A percentile compares a stretch with the other conserved stretches of the same genome.
These are phyloP conservation scores for Iselma pallidipennis DNA, from an alignment of 2,888 invertebrate species.

Conservation along the genomic window DNA sequence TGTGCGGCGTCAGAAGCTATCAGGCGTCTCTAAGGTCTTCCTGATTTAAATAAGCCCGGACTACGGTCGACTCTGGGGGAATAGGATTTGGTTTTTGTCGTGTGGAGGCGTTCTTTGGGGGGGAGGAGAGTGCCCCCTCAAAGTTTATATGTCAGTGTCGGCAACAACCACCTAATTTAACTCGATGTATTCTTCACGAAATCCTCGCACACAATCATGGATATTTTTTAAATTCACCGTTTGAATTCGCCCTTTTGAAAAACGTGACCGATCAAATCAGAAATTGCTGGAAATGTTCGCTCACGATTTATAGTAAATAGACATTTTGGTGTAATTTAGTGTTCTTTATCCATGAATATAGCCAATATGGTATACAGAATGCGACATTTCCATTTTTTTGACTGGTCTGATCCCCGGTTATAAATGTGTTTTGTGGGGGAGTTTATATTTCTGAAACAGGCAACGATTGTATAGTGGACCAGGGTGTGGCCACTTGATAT, in stretches of 20 bases:
- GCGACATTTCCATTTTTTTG: constrained; percentile 55
- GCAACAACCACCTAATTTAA: constrained; percentile 51
- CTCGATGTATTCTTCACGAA: constrained; percentile 47
- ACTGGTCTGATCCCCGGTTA: constrained; percentile 53
- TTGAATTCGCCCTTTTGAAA: constrained; percentile 27
- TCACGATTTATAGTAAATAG: constrained; percentile 27
- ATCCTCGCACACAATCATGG: constrained; percentile 43
- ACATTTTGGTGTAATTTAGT: constrained; percentile 49
- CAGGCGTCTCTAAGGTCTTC: constrained; percentile 54
- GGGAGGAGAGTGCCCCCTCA: constrained; percentile 40
- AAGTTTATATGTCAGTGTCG: constrained; percentile 55
- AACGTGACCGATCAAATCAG: constrained; percentile 42
- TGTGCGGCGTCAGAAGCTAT: constrained; percentile 55
- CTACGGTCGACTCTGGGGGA: constrained; percentile 50
- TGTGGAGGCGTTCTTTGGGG: too few relatives aligned
- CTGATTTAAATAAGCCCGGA: constrained; percentile 57
- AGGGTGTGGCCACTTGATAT: constrained; percentile 48
- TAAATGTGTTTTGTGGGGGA: constrained; percentile 52
- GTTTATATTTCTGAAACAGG: constrained; percentile 40
- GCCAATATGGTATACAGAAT: constrained; percentile 47
- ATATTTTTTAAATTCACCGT: constrained; percentile 29
- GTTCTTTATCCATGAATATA: constrained; percentile 45
- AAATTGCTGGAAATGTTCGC: constrained; percentile 10
- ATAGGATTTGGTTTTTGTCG: constrained; percentile 56
- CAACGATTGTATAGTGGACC: constrained; percentile 45